A percentile compares a stretch with the other conserved stretches of the same genome.
Conservation (phyloP, 1,140 invertebrate species). For the Paraescarpia echinospica region DNA sequence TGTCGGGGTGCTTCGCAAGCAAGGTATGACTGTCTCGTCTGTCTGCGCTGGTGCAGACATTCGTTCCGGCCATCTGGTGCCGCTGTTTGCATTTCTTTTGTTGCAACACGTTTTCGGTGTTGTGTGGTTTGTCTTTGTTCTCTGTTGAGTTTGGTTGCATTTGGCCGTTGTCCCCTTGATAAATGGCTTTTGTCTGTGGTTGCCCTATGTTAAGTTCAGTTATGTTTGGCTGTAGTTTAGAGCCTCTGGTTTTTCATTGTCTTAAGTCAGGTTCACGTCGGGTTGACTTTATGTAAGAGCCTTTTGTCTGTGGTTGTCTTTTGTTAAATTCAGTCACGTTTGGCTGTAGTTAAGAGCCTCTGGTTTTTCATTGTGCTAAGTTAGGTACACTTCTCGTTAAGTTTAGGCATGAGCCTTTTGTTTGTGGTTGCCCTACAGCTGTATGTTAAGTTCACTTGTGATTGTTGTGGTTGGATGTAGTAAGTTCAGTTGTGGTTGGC, state of each 20-base stretch:
- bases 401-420: neutral
- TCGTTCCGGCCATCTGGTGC: neutral
- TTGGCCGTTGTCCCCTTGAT: neutral
- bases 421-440: neutral
- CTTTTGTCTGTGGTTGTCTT: neutral
- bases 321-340: neutral
- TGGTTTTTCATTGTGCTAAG: neutral
- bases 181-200: too few species aligned
- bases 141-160: neutral
- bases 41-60: neutral
- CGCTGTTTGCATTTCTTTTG: conserved; percentile 11
- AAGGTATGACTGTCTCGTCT: conserved; percentile 21
- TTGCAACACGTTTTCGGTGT: conserved; percentile 8
- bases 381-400: neutral
- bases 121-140: neutral
- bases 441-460: neutral
- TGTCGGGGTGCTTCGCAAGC: conserved; percentile 72
- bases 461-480: neutral
- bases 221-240: neutral
- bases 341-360: neutral
- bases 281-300: neutral
- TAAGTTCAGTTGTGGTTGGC: too few species aligned
- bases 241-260: neutral
- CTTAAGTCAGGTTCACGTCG: neutral
- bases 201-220: neutral